These are phyloP conservation scores for Onthophagus taurus DNA, from an alignment of 1,140 invertebrate genomes.

Conservation along the genomic window DNA sequence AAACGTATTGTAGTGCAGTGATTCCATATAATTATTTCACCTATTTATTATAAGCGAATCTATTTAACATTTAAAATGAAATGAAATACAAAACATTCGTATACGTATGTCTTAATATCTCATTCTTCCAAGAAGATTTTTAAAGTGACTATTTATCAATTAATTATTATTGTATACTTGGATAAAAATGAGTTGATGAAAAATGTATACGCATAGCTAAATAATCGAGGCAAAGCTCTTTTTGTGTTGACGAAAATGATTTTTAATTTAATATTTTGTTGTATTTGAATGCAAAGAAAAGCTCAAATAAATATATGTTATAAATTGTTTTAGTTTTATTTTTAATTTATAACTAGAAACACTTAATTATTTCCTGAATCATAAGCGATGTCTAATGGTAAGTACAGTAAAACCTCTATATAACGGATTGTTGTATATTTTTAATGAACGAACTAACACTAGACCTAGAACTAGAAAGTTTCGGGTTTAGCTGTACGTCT, in stretches of 20 bases:
- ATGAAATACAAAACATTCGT: slow-evolving; percentile 32
- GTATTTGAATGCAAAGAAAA: slow-evolving; percentile 40
- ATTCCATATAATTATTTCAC: slow-evolving; percentile 9
- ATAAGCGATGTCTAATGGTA: too few species aligned
- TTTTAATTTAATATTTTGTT: slow-evolving; percentile 41
- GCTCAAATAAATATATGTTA: slow-evolving; percentile 42
- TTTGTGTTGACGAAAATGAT: slow-evolving; percentile 35
- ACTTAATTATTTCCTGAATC: too few species aligned
- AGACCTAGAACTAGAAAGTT: too few species aligned
- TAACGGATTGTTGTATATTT: too few species aligned
- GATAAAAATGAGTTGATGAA: slow-evolving; percentile 33
- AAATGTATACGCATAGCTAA: slow-evolving; percentile 40
- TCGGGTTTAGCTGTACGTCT: too few species aligned
- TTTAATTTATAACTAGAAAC: neutral
- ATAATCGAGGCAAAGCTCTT: slow-evolving; percentile 39
- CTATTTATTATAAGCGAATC: slow-evolving; percentile 8
- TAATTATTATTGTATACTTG: slow-evolving; percentile 36
- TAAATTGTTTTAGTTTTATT: slow-evolving; percentile 18
- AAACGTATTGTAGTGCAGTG: slow-evolving; percentile 9
- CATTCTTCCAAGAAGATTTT: slow-evolving; percentile 39
- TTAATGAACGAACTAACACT: too few species aligned
- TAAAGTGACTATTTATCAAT: slow-evolving; percentile 37
- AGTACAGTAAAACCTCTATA: too few species aligned
- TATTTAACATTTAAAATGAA: slow-evolving; percentile 17
- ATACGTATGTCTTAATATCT: slow-evolving; percentile 40